Percentiles rank a stretch among this genome's conserved stretches.
phyloP scores from a whole-genome alignment of 2,113 vertebrate genomes.

The Accipiter cooperii region DNA sequence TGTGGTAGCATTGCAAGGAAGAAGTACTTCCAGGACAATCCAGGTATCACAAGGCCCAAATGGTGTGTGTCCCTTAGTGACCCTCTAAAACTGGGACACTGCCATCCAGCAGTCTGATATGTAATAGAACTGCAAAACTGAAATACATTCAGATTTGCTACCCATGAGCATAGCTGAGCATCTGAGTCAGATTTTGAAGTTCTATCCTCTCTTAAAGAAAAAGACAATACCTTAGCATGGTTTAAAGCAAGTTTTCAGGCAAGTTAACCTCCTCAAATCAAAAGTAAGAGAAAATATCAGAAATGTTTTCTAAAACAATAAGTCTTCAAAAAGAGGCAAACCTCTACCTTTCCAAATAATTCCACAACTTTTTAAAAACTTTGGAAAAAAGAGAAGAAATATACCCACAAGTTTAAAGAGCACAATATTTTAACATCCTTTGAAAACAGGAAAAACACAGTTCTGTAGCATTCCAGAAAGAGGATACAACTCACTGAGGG shows the following conservation, averaged over 20 bases:
- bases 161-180: not conserved
- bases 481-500: not conserved
- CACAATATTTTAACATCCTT: not conserved
- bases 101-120: not conserved
- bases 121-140: not conserved
- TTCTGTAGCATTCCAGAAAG: not conserved
- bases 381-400: not conserved
- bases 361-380: not conserved
- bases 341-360: not conserved
- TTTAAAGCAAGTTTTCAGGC: not conserved
- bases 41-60: not conserved
- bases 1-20: not conserved
- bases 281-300: not conserved
- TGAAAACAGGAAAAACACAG: not conserved
- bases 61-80: not conserved
- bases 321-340: not conserved
- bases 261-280: not conserved
- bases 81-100: not conserved
- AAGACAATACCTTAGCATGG: not conserved
- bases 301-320: not conserved
- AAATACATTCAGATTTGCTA: not conserved
- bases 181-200: not conserved
- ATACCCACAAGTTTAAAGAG: not conserved
- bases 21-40: not conserved
- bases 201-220: not conserved